Percentiles rank a stretch among this genome's conserved stretches.
phyloP scores from a whole-genome alignment of 2,888 invertebrate species.

The Rhingia campestris region DNA sequence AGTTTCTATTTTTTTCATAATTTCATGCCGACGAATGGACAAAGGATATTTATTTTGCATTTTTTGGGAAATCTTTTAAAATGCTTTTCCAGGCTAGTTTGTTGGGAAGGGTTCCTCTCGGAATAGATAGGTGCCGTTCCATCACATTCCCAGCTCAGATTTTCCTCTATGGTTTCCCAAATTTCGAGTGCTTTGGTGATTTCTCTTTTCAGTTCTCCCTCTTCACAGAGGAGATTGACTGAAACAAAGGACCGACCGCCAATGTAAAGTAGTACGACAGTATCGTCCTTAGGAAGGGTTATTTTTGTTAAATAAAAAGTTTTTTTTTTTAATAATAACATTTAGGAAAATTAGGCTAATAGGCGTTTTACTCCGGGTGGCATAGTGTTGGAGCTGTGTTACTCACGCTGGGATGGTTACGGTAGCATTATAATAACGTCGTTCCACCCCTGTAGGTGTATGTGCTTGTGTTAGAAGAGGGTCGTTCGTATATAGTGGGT shows the following conservation, averaged over 20 bases:
- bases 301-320: conserved; percentile 22
- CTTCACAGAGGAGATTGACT: conserved; percentile 9
- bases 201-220: neutral
- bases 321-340: conserved; percentile 49
- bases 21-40: conserved; percentile 16
- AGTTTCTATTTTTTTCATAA: neutral
- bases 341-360: conserved; percentile 68
- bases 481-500: conserved; percentile 6
- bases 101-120: neutral
- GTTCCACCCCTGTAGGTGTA: neutral
- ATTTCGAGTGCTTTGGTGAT: conserved; percentile 14
- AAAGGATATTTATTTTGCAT: conserved; percentile 41
- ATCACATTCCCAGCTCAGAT: neutral
- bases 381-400: conserved; percentile 3
- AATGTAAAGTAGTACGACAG: neutral
- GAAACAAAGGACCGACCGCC: conserved; percentile 11
- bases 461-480: neutral
- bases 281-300: neutral
- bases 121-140: conserved; percentile 21
- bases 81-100: neutral
- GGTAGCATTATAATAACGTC: conserved; percentile 24
- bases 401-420: conserved; percentile 31
- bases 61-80: conserved; percentile 11
- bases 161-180: neutral
- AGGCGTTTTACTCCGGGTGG: conserved; percentile 33